phyloP scores from a whole-genome alignment of 2,888 invertebrate species.

The Anodontia alba region DNA sequence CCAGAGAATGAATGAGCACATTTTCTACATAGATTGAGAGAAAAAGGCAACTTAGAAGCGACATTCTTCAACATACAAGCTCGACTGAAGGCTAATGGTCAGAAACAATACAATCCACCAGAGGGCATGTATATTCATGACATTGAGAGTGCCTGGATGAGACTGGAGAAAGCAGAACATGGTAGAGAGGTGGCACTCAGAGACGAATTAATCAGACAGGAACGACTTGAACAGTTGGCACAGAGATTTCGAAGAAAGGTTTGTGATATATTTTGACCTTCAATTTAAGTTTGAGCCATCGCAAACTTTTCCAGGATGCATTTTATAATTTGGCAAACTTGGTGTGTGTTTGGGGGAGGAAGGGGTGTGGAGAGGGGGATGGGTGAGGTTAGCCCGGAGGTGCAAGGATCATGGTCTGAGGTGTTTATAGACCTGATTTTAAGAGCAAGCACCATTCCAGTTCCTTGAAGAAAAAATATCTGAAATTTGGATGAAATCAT shows the following conservation, averaged over 20 bases:
- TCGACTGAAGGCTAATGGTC: slow-evolving; percentile 95
- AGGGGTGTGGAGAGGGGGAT: too few species aligned
- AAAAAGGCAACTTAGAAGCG: slow-evolving; percentile 96
- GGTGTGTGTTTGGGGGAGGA: too few species aligned
- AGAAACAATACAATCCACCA: slow-evolving; percentile 80
- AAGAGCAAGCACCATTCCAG: too few species aligned
- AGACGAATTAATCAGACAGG: slow-evolving; percentile 94
- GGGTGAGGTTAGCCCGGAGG: too few species aligned
- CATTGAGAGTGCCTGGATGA: slow-evolving; percentile 97
- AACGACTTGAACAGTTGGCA: slow-evolving; percentile 96
- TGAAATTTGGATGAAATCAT: too few species aligned
- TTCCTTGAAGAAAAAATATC: too few species aligned
- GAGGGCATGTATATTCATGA: slow-evolving; percentile 97
- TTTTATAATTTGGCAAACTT: too few species aligned
- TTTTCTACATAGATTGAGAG: slow-evolving; percentile 90
- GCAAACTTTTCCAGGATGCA: too few species aligned
- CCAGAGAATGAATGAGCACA: too few species aligned
- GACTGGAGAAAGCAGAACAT: slow-evolving; percentile 96
- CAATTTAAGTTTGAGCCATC: too few species aligned
- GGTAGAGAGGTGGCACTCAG: slow-evolving; percentile 95
- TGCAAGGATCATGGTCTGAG: too few species aligned
- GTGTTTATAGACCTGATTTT: too few species aligned
- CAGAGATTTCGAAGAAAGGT: slow-evolving; percentile 98
- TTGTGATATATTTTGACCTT: not conserved
- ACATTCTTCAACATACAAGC: slow-evolving; percentile 98